A percentile compares a stretch with the other conserved stretches of the same genome.
These are phyloP conservation scores for Willowsia nigromaculata DNA, from an alignment of 2,888 invertebrate species.

Conservation along the genomic window DNA sequence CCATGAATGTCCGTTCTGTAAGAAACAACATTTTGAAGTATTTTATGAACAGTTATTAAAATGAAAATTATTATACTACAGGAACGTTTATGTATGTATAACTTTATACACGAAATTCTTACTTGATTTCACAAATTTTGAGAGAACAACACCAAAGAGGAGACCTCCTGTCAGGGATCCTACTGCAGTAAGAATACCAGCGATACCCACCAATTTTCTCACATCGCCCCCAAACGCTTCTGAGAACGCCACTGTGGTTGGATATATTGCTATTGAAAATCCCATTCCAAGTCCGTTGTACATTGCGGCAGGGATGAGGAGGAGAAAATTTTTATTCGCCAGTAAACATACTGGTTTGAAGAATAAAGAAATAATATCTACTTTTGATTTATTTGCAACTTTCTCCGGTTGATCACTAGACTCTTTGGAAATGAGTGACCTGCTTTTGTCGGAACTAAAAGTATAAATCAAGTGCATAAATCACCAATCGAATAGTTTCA, in stretches of 20 bases:
- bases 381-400: background rate
- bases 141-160: constrained; percentile 94
- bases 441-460: background rate
- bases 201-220: constrained; percentile 93
- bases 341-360: constrained; percentile 53
- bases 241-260: constrained; percentile 91
- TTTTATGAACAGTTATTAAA: no score
- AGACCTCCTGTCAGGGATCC: constrained; percentile 95
- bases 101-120: no score
- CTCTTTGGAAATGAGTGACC: background rate
- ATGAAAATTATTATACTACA: no score
- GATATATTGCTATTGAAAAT: constrained; percentile 97
- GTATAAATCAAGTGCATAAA: no score
- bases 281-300: constrained; percentile 91
- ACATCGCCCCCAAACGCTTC: constrained; percentile 87
- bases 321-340: constrained; percentile 85
- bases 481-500: no score
- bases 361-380: background rate
- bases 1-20: constrained; percentile 88
- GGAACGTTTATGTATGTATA: no score
- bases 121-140: constrained; percentile 85
- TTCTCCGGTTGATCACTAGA: background rate
- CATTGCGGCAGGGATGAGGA: constrained; percentile 89
- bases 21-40: background rate
- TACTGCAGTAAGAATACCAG: constrained; percentile 95